These are phyloP conservation scores for Lucifuga dentata DNA, from an alignment of 2,113 vertebrate genomes.

Conservation along the genomic window DNA sequence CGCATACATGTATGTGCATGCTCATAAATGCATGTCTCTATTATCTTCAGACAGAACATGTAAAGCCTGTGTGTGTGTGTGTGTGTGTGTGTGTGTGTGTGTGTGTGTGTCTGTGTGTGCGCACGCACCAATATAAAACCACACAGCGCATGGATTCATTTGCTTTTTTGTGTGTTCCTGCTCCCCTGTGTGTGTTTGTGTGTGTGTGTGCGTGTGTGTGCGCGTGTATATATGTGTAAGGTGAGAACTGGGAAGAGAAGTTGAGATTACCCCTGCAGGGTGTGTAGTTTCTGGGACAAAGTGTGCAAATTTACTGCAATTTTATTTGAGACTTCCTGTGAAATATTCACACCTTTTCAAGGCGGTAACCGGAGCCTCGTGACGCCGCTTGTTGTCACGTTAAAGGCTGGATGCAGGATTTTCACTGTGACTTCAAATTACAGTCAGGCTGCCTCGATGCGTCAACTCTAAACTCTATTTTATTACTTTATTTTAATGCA, in stretches of 20 bases:
- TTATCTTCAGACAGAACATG: slow-evolving; percentile 15
- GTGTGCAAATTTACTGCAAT: slow-evolving; percentile 45
- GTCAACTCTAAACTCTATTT: slow-evolving; percentile 45
- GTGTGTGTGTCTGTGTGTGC: slow-evolving; percentile 15
- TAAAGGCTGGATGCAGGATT: slow-evolving; percentile 46
- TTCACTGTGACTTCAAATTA: slow-evolving; percentile 68
- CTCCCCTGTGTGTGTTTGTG: neutral
- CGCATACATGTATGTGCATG: no score
- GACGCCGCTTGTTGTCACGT: slow-evolving; percentile 43
- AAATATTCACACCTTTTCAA: slow-evolving; percentile 74
- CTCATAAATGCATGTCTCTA: neutral
- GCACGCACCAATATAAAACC: slow-evolving; percentile 16
- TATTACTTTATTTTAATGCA: slow-evolving; percentile 4
- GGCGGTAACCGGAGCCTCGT: slow-evolving; percentile 46
- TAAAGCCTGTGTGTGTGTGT: slow-evolving; percentile 1
- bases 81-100: slow-evolving; percentile 20
- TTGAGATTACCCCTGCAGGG: slow-evolving; percentile 44
- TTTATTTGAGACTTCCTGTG: slow-evolving; percentile 68
- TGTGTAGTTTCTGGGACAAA: slow-evolving; percentile 62
- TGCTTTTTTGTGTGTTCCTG: neutral
- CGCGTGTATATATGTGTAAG: no score
- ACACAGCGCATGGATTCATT: slow-evolving; percentile 17
- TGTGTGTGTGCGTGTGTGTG: slow-evolving; percentile 17
- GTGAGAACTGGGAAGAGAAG: slow-evolving; percentile 23
- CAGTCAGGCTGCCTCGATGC: slow-evolving; percentile 42